phyloP scores from a whole-genome alignment of 2,797 vertebrate genomes.

The Galaxias olidus region DNA sequence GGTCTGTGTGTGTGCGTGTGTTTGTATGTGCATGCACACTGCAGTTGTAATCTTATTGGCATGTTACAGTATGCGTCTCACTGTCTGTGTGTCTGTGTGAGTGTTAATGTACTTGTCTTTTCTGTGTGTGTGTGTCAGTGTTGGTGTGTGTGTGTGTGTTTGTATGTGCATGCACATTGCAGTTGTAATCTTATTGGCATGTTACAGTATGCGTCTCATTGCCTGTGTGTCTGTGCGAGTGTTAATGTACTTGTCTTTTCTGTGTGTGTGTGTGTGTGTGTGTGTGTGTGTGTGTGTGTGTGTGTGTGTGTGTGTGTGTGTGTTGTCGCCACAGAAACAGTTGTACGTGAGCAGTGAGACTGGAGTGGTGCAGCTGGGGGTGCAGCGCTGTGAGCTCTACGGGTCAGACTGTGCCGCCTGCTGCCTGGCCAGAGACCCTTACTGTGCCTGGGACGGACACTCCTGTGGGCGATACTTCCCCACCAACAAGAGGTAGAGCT shows the following conservation, averaged over 20 bases:
- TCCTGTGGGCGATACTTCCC: slow-evolving; percentile 70
- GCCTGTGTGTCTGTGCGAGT: not conserved
- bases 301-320: not conserved
- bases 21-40: not conserved
- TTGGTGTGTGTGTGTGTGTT: not conserved
- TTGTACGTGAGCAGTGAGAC: slow-evolving; percentile 74
- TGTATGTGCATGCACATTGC: not conserved
- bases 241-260: not conserved
- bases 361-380: slow-evolving; percentile 71
- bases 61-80: no score
- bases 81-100: no score
- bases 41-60: no score
- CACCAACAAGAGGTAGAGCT: slow-evolving; percentile 59
- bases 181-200: no score
- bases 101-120: not conserved
- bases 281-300: not conserved
- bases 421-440: slow-evolving; percentile 82
- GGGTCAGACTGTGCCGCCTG: slow-evolving; percentile 74
- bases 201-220: no score
- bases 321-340: slow-evolving; percentile 65
- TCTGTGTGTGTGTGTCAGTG: not conserved
- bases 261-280: not conserved
- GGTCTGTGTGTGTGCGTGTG: not conserved
- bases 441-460: slow-evolving; percentile 82
- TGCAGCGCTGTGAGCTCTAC: slow-evolving; percentile 79